Evolutionary conservation across 2,888 invertebrate genomes (phyloP).

Genomic region (Ormyrus pomaceus): DNA sequence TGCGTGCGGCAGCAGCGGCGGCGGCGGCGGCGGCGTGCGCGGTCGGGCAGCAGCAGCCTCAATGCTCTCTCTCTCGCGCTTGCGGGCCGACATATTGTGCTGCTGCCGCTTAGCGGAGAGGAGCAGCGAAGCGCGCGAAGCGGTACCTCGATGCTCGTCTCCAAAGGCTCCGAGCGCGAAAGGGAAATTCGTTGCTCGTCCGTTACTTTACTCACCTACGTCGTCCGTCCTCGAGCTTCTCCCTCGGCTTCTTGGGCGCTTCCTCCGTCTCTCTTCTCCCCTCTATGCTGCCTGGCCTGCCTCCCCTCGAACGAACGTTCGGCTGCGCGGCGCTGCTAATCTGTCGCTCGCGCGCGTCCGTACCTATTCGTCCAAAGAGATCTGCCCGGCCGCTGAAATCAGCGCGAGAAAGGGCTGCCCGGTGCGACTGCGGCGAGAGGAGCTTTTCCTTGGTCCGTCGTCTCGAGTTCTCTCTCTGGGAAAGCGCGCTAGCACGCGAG

Average conservation of each 20-base stretch:
- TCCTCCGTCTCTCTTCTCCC: background rate
- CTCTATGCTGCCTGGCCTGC: too few species aligned
- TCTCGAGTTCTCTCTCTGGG: too few species aligned
- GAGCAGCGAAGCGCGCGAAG: background rate
- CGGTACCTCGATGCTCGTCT: background rate
- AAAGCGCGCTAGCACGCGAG: too few species aligned
- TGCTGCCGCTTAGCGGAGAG: background rate
- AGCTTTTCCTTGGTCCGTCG: too few species aligned
- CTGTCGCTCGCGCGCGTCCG: background rate
- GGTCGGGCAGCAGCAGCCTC: background rate
- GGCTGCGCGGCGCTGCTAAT: background rate
- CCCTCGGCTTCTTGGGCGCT: background rate
- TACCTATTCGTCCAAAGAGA: too few species aligned
- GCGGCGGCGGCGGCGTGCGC: background rate
- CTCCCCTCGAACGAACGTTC: too few species aligned
- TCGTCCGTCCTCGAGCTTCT: constrained; percentile 2
- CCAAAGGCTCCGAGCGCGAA: background rate
- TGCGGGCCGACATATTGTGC: constrained; percentile 7
- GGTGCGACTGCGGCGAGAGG: too few species aligned
- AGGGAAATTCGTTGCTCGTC: background rate
- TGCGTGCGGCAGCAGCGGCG: background rate
- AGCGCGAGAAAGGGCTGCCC: too few species aligned
- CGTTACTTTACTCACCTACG: constrained; percentile 18
- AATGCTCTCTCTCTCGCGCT: background rate
- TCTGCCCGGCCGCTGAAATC: too few species aligned